Percentiles rank a stretch among this genome's conserved stretches.
Conservation (phyloP, 2,888 invertebrate species). For the Dascillus cervinus region DNA sequence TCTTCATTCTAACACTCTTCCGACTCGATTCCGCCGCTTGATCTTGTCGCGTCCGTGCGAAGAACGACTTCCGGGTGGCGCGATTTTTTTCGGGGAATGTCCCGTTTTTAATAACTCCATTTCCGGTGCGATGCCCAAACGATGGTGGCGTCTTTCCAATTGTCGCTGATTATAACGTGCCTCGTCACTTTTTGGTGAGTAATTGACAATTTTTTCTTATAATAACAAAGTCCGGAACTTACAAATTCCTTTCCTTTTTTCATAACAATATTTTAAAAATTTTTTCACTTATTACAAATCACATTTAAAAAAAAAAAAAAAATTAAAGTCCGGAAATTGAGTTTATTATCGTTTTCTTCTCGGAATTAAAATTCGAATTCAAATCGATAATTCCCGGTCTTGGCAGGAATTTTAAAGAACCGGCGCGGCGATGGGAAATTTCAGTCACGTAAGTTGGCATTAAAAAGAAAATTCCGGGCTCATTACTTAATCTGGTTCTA, state of each 20-base stretch:
- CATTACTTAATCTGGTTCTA: slow-evolving; percentile 13
- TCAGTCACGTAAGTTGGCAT: no score
- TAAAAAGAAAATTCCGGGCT: no score
- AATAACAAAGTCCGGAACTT: background rate
- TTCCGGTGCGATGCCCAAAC: slow-evolving; percentile 19
- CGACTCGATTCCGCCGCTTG: slow-evolving; percentile 29
- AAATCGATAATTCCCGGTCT: no score
- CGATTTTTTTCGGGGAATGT: background rate
- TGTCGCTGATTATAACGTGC: slow-evolving; percentile 10
- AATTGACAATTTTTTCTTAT: slow-evolving; percentile 2
- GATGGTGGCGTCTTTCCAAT: slow-evolving; percentile 14
- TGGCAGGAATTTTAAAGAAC: no score
- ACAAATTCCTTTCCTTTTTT: no score
- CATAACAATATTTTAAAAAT: no score
- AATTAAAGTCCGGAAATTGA: no score
- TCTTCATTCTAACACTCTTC: slow-evolving; percentile 32
- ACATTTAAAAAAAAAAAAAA: no score
- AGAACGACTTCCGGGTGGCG: slow-evolving; percentile 26
- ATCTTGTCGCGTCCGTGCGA: slow-evolving; percentile 25
- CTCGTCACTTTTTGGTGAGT: slow-evolving; percentile 13
- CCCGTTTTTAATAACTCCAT: background rate
- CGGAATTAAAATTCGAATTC: slow-evolving; percentile 6
- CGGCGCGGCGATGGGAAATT: no score
- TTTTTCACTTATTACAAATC: no score
- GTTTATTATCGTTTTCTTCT: no score